These are phyloP conservation scores for Diacarnus erythraeanus DNA, from an alignment of 37 sponge, comb jelly and placozoan genomes.

Conservation along the genomic window DNA sequence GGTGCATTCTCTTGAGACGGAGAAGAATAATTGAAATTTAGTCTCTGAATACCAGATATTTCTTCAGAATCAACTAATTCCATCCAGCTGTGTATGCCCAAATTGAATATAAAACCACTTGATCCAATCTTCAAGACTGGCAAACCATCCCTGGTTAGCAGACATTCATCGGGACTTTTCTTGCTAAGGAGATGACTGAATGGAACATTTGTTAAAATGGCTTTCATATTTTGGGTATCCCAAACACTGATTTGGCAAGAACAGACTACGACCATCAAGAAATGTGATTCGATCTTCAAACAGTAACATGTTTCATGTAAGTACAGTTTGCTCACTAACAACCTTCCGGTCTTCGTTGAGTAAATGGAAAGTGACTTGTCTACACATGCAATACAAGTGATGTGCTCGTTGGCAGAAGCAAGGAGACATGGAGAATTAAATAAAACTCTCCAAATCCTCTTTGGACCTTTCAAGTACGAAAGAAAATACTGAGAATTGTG, in stretches of 20 bases:
- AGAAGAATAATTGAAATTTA: neutral
- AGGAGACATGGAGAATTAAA: conserved; percentile 29
- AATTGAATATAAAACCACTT: conserved; percentile 25
- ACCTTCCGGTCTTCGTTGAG: conserved; percentile 49
- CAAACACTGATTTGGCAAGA: conserved; percentile 38
- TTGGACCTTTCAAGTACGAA: conserved; percentile 23
- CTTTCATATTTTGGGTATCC: conserved; percentile 27
- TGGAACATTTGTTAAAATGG: neutral
- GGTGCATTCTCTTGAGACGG: conserved; percentile 6
- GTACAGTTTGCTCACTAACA: conserved; percentile 28
- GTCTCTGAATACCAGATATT: neutral
- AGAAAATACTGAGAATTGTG: neutral
- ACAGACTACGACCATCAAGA: conserved; percentile 26
- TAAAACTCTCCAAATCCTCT: conserved; percentile 26
- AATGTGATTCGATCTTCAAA: conserved; percentile 5
- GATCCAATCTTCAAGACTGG: conserved; percentile 25
- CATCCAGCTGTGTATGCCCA: conserved; percentile 56
- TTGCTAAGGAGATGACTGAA: conserved; percentile 30
- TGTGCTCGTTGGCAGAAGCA: conserved; percentile 30
- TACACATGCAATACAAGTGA: conserved; percentile 46
- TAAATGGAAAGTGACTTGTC: conserved; percentile 46
- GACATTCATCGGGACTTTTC: neutral
- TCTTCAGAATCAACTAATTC: conserved; percentile 32
- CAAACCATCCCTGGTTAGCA: conserved; percentile 43
- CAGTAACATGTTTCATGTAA: conserved; percentile 20